Conservation (phyloP, 2,797 vertebrate genomes). For the Pachyuromys duprasi region DNA sequence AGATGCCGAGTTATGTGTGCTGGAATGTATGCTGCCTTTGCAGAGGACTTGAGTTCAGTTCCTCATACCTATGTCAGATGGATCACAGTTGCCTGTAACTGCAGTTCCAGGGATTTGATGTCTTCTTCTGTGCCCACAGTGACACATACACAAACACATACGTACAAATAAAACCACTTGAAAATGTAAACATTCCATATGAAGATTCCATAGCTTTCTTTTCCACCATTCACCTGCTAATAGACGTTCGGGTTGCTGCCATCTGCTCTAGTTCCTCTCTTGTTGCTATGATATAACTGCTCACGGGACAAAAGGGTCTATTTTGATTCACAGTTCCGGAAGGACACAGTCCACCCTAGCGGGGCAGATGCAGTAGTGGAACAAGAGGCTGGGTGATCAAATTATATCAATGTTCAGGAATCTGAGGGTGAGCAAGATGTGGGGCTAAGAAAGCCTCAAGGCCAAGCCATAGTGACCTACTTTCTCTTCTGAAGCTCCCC, state of each 20-base stretch:
- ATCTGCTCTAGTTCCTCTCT: not conserved
- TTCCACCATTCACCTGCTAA: not conserved
- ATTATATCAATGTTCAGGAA: not conserved
- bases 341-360: not conserved
- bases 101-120: not conserved
- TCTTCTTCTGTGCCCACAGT: not conserved
- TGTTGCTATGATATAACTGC: not conserved
- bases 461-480: not conserved
- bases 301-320: not conserved
- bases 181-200: not conserved
- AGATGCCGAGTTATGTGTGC: not conserved
- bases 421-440: not conserved
- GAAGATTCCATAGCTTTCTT: not conserved
- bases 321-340: not conserved
- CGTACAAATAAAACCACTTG: not conserved
- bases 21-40: not conserved
- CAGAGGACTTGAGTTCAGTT: not conserved
- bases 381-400: not conserved
- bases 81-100: not conserved
- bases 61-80: not conserved
- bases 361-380: not conserved
- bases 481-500: no score
- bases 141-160: not conserved
- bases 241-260: not conserved
- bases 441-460: not conserved